Conservation (phyloP, 2,113 vertebrate genomes). For the Amblyopsis rosae region DNA sequence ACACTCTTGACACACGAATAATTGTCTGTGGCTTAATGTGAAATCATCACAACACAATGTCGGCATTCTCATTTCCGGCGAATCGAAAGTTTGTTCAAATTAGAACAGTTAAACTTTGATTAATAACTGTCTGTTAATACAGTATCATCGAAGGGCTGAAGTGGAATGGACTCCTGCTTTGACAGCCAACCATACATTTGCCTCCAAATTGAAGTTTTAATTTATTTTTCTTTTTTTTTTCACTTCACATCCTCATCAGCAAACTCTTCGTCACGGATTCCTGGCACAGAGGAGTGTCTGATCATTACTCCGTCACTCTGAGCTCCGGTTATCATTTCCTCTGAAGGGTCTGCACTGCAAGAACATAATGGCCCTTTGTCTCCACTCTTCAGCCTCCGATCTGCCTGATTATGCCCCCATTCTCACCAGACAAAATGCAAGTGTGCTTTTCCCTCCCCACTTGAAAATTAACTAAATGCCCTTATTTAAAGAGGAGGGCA, state of each 20-base stretch:
- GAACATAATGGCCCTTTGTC: conserved; percentile 68
- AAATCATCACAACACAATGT: conserved; percentile 67
- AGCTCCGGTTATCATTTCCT: conserved; percentile 65
- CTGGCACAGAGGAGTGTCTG: conserved; percentile 36
- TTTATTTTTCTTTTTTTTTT: conserved; percentile 38
- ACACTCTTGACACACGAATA: conserved; percentile 68
- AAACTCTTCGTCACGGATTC: conserved; percentile 26
- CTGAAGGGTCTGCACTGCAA: conserved; percentile 54
- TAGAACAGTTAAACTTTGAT: conserved; percentile 64
- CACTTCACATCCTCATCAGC: conserved; percentile 33
- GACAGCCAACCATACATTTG: conserved; percentile 47
- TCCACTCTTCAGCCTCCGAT: conserved; percentile 58
- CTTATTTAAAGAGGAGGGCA: conserved; percentile 53
- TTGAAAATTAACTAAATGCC: conserved; percentile 66
- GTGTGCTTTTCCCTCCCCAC: conserved; percentile 30
- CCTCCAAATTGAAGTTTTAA: conserved; percentile 50
- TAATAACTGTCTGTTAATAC: conserved; percentile 65
- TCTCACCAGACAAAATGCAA: conserved; percentile 60
- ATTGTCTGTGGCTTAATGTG: conserved; percentile 67
- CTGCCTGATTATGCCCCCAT: conserved; percentile 57
- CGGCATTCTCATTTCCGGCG: conserved; percentile 52
- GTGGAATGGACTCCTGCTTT: conserved; percentile 29
- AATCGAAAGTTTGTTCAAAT: conserved; percentile 62
- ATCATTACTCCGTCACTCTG: conserved; percentile 62
- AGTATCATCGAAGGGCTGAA: conserved; percentile 32